Base-by-base conservation (phyloP, 2,797 vertebrate species). In the Rousettus madagascariensis region DNA sequence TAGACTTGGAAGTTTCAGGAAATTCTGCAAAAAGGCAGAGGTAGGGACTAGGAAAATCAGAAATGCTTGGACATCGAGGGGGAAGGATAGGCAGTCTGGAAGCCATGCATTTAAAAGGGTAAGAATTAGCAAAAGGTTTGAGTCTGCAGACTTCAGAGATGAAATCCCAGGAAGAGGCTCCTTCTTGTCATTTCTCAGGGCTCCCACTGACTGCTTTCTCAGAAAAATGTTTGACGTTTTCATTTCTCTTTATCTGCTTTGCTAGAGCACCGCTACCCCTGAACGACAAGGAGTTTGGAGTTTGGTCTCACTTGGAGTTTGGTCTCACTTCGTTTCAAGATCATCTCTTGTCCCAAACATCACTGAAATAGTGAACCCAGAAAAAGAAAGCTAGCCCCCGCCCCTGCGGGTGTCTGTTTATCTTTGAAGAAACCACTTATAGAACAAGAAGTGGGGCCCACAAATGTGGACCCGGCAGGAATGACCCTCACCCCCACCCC, bases 401-500 rank as follows among this genome's bases (percentile, higher is more conserved):
- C 55, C 55, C 55, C 55, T 24, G 1, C 0, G 6, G 38, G 43
- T 77, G 96, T 90, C 71, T 80, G 36, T 91, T 93, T 94, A 57
- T 74, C 86, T 94, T 78, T 89, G 83, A 49, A 49, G 86, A 82
- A 86, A 57, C 55, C 55, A 93, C 74, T 84, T 68, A 75, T 0
- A 53, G 53, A 84, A n/a, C 69, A 36, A 79, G 93, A 96, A 83
- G 26, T 57, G 72, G 86, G 93, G 75, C 84, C 61, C 49, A 12
- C 65, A 83, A 84, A 83, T 61, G 75, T 43, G 46, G 55, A 79
- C 72, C 49, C 85, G 85, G 69, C 57, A 46, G 46, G 72, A 79
- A 82, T 92, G 55, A 41, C 63, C 28, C 86, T 7, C 53, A 59
- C 22, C 30, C 38, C 57, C 38, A 43, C 33, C 41, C 41, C 87